A percentile compares a stretch with the other conserved stretches of the same genome.
Conservation (phyloP, 2,113 vertebrate genomes). For the Pachyramphus minor region DNA sequence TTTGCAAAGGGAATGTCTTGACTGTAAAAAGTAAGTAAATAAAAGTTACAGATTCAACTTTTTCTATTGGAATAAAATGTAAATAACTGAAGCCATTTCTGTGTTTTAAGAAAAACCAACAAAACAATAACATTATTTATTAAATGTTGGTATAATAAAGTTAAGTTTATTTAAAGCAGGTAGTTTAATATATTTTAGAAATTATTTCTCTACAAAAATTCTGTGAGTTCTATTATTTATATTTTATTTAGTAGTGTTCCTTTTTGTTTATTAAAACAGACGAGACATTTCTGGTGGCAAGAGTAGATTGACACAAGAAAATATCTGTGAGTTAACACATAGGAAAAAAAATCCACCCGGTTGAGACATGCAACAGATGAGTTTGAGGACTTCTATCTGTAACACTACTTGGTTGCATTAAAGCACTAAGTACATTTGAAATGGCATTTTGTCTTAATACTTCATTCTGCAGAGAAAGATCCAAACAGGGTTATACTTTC, state of each 20-base stretch:
- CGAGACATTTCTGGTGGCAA: neutral
- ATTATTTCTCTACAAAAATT: neutral
- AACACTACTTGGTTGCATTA: neutral
- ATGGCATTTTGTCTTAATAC: neutral
- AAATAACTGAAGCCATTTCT: neutral
- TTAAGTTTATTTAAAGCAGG: neutral
- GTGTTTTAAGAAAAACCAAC: neutral
- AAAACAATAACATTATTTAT: neutral
- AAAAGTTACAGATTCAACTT: neutral
- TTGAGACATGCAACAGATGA: neutral
- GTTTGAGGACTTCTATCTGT: neutral
- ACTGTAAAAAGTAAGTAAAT: neutral
- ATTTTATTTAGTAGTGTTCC: neutral
- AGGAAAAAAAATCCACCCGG: neutral
- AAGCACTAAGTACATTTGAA: neutral
- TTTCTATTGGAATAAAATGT: neutral
- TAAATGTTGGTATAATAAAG: neutral
- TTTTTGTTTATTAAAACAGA: neutral
- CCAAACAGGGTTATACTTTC: neutral
- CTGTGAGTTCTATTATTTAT: neutral
- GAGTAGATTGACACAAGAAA: neutral
- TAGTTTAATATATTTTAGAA: neutral
- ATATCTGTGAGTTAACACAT: neutral
- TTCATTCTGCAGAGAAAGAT: neutral
- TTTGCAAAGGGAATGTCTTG: neutral